Conservation (phyloP, 2,888 invertebrate genomes). For the Xylota sylvarum region DNA sequence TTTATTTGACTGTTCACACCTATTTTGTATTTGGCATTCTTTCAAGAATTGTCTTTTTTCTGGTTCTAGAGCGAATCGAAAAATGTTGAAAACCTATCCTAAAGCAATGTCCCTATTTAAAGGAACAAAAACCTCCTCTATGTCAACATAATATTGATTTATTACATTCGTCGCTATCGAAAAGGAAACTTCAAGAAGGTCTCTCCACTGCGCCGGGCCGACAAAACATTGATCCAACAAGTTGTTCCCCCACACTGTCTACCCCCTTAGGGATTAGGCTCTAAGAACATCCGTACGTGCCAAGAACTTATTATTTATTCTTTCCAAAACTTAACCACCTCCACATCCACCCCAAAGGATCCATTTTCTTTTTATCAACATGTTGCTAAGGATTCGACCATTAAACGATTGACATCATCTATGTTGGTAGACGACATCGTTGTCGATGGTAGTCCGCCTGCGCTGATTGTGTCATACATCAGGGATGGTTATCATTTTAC, state of each 20-base stretch:
- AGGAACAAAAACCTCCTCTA: background rate
- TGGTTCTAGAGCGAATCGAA: too few relatives aligned
- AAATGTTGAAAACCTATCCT: too few relatives aligned
- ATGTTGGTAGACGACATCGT: constrained; percentile 26
- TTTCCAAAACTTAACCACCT: background rate
- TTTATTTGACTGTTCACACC: too few relatives aligned
- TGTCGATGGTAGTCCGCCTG: constrained; percentile 55
- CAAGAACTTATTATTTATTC: constrained; percentile 21
- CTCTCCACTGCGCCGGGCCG: background rate
- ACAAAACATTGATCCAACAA: constrained; percentile 77
- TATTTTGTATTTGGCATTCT: too few relatives aligned
- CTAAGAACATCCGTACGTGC: constrained; percentile 17
- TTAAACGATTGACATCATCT: constrained; percentile 58
- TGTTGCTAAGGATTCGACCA: constrained; percentile 54
- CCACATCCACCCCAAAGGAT: background rate
- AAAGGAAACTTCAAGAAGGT: constrained; percentile 2
- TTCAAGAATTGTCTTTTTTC: background rate
- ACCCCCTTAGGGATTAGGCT: background rate
- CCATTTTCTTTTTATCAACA: constrained; percentile 39
- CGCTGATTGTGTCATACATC: constrained; percentile 78
- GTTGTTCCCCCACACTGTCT: constrained; percentile 46
- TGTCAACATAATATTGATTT: constrained; percentile 48
- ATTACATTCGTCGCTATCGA: constrained; percentile 5
- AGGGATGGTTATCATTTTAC: constrained; percentile 59
- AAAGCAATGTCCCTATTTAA: too few relatives aligned